Base-by-base conservation (phyloP, 2,797 vertebrate genomes). In the Lutjanus argentimaculatus region DNA sequence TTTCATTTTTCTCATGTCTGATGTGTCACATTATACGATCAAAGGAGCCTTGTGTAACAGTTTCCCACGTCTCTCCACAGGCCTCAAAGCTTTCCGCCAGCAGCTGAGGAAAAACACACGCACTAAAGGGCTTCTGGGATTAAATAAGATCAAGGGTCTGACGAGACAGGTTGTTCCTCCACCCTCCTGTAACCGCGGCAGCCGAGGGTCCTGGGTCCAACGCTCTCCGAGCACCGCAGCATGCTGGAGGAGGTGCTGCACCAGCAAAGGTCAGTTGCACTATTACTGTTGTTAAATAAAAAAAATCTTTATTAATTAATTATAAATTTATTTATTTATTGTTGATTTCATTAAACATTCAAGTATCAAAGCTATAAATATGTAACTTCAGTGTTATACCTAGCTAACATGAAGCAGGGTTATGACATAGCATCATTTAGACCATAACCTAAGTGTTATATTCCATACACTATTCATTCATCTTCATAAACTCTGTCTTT, bases 81-180 rank as follows among this genome's bases (percentile, higher is more conserved):
- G 98, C 89, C 96, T 99, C 89, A 99, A 98, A 95, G 97, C 98
- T 73, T 99, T 99, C 91, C 96, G 98, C 73, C 98, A 99, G 93
- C 98, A 99, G 94, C 94, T 99, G 92, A 96, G 97, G 87, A 99
- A 98, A 94, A 98, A 95, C 17, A 95, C 96, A 0, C 95, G 97
- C 94, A 95, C 97, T 78, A 99, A 98, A 89, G 98, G 98, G 45
- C 95, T 99, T 53, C 95, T 99, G 84, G 98, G 98, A 79, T 94
- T 99, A 89, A 99, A 99, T 93, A 99, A 98, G 94, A 98, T 99
- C 95, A 98, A 98, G 91, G 97, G 97, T 84, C 93, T 98, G 91
- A 96, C 97, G 0, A 97, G 97, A 89, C 98, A 97, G 83, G 95
- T 96, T 65, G 97, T 95, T 80, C 95, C 96, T 42, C 96, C 96